Evolutionary conservation across 64 coral and sea anemone species (phyloP).

Genomic region (Dendrophyllia cribrosa): DNA sequence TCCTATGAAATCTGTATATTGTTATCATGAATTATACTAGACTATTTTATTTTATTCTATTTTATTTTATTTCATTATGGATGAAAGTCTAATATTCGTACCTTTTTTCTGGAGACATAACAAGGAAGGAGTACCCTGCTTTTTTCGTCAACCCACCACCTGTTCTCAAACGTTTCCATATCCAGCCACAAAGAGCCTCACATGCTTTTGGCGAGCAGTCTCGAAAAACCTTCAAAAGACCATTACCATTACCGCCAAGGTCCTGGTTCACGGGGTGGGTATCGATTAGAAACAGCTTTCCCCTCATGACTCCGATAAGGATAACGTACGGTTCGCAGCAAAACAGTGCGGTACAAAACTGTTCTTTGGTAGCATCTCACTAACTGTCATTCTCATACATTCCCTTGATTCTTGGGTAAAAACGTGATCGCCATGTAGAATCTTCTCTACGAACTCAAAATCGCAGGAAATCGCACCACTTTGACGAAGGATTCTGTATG

Average conservation of each 20-base stretch:
- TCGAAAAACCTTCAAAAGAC: slow-evolving; percentile 1
- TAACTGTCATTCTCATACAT: neutral
- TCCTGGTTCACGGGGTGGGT: neutral
- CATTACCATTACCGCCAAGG: slow-evolving; percentile 21
- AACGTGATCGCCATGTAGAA: neutral
- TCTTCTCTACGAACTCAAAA: neutral
- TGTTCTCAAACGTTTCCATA: neutral
- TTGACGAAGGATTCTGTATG: slow-evolving; percentile 20
- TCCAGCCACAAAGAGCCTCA: neutral
- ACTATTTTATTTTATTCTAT: neutral
- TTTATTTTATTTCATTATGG: neutral
- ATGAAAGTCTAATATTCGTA: neutral
- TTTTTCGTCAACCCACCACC: slow-evolving; percentile 10
- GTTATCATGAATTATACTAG: too few species aligned
- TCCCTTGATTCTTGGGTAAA: neutral
- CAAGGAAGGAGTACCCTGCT: neutral
- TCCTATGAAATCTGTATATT: too few species aligned
- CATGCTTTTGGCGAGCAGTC: neutral
- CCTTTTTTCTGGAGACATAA: neutral
- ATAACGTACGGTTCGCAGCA: slow-evolving; percentile 34
- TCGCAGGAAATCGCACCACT: neutral
- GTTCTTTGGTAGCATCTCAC: neutral
- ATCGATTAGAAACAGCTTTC: slow-evolving; percentile 21
- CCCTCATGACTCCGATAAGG: slow-evolving; percentile 27
- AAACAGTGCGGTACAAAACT: slow-evolving; percentile 22